Evolutionary conservation across 2,888 invertebrate species (phyloP).

Genomic region (Autographa gamma): DNA sequence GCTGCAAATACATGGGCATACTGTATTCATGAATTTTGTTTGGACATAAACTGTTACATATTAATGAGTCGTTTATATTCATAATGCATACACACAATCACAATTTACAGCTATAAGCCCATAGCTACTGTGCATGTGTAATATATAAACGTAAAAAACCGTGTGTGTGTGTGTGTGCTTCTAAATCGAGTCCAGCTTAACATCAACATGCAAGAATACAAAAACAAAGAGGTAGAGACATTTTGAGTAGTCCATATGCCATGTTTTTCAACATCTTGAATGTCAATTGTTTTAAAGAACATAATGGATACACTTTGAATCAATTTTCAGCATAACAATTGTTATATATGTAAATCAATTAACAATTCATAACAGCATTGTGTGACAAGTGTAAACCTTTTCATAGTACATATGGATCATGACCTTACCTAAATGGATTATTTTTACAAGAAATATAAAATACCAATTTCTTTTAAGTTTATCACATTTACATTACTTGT

Average conservation of each 20-base stretch:
- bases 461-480: too few species aligned
- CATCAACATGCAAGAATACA: neutral
- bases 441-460: too few species aligned
- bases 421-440: too few species aligned
- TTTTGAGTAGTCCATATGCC: neutral
- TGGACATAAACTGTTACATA: neutral
- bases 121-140: neutral
- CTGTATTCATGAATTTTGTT: neutral
- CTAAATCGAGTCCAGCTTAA: neutral
- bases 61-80: constrained; percentile 2
- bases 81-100: neutral
- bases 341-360: neutral
- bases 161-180: neutral
- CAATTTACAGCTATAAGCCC: too few species aligned
- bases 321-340: neutral
- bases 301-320: neutral
- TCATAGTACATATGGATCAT: too few species aligned
- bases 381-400: neutral
- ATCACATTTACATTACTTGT: too few species aligned
- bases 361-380: neutral
- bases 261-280: neutral
- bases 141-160: neutral
- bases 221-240: neutral
- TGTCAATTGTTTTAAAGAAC: neutral
- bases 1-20: neutral